Percentiles rank a stretch among this genome's conserved stretches.
Conservation (phyloP, 2,888 invertebrate species). For the Bibio marci region DNA sequence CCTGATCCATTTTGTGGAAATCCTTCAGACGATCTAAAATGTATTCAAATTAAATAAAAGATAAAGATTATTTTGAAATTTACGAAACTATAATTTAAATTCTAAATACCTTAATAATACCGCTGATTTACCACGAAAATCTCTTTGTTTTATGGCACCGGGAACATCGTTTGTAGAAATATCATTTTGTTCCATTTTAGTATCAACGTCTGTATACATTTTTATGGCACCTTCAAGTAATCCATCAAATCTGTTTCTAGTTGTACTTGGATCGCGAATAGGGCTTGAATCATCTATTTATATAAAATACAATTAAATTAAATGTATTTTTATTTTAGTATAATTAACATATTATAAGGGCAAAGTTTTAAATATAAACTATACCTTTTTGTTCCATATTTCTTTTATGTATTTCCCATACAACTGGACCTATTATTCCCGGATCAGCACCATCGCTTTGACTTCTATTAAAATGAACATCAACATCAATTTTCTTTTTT, state of each 20-base stretch:
- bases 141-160: conserved; percentile 12
- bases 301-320: conserved; percentile 1
- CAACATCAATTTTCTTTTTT: conserved; percentile 11
- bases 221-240: conserved; percentile 29
- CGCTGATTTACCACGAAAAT: conserved; percentile 27
- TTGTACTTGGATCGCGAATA: conserved; percentile 24
- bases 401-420: conserved; percentile 66
- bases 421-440: conserved; percentile 66
- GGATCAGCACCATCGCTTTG: conserved; percentile 66
- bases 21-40: conserved; percentile 14
- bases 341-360: not conserved
- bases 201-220: conserved; percentile 25
- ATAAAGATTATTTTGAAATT: not conserved
- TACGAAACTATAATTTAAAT: not conserved
- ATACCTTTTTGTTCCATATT: conserved; percentile 38
- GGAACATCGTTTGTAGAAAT: conserved; percentile 9
- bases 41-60: not conserved
- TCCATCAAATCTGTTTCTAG: conserved; percentile 26
- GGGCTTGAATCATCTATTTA: conserved; percentile 16
- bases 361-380: too few species aligned
- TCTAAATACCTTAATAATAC: conserved; percentile 18
- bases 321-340: not conserved
- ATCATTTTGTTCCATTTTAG: conserved; percentile 20
- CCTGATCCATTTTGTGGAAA: too few species aligned
- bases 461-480: conserved; percentile 36